Percentiles rank a stretch among this genome's conserved stretches.
Evolutionary conservation across 2,888 invertebrate genomes (phyloP).

Genomic region (Drosophila greeni): DNA sequence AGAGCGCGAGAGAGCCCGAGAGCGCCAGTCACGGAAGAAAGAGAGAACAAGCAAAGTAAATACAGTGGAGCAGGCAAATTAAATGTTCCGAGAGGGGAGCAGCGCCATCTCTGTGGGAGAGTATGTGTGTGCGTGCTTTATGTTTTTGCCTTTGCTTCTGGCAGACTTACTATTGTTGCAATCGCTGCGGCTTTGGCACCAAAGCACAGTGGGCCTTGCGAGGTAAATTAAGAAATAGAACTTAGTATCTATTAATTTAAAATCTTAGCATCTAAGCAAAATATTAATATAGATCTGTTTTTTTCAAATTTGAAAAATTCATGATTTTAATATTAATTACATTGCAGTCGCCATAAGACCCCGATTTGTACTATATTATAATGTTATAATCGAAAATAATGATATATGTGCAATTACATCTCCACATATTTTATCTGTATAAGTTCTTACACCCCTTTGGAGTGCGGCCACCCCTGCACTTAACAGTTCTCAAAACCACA

Average conservation of each 20-base stretch:
- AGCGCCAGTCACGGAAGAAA: conserved; percentile 2
- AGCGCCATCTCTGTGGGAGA: conserved; percentile 12
- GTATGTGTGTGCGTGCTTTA: conserved; percentile 38
- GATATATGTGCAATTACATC: background rate
- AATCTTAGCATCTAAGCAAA: background rate
- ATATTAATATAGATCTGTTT: background rate
- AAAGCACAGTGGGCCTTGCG: conserved; percentile 6
- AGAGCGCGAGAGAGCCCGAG: conserved; percentile 29
- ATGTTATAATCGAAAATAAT: background rate
- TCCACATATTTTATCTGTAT: conserved; percentile 1
- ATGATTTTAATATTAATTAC: no score
- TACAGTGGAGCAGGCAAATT: conserved; percentile 33
- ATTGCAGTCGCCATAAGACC: background rate
- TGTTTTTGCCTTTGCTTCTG: conserved; percentile 45
- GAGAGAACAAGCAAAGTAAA: conserved; percentile 32
- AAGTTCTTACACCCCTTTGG: conserved; percentile 17
- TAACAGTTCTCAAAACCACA: conserved; percentile 31
- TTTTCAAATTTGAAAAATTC: no score
- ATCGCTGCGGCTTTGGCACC: conserved; percentile 9
- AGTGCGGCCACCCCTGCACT: conserved; percentile 42
- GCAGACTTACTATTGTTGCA: conserved; percentile 12
- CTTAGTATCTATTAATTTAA: no score
- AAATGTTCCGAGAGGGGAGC: conserved; percentile 11
- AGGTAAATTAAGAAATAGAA: background rate
- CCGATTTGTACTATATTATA: background rate